These are phyloP conservation scores for Alethe castanea DNA, from an alignment of 2,113 vertebrate genomes.

Conservation along the genomic window DNA sequence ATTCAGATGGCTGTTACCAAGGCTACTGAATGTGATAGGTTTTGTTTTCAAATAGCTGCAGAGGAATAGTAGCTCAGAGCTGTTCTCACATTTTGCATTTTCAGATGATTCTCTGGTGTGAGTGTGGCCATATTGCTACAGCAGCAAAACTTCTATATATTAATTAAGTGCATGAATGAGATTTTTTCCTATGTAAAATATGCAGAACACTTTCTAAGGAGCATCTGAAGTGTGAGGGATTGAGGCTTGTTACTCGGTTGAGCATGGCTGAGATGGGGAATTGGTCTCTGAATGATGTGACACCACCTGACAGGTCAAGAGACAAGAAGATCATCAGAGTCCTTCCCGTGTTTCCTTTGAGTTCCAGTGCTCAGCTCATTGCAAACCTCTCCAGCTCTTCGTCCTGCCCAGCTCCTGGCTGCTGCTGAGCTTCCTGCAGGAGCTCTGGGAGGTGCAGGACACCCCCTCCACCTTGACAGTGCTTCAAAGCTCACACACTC, in stretches of 20 bases:
- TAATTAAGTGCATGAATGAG: not conserved
- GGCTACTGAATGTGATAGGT: not conserved
- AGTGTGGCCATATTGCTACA: not conserved
- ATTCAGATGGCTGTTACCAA: not conserved
- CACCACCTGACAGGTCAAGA: not conserved
- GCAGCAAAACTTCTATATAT: not conserved
- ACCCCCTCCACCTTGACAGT: not conserved
- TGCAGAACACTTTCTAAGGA: not conserved
- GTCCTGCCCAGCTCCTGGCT: not conserved
- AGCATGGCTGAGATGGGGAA: not conserved
- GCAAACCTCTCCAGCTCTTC: not conserved
- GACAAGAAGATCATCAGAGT: not conserved
- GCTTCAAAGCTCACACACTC: not conserved
- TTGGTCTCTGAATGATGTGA: not conserved
- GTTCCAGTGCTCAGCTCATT: not conserved
- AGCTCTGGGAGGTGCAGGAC: not conserved
- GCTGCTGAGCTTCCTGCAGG: accelerated
- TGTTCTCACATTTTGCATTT: not conserved
- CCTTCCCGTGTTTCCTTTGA: accelerated
- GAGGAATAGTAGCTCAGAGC: not conserved
- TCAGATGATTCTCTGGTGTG: not conserved
- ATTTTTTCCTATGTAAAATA: not conserved
- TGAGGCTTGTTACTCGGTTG: not conserved
- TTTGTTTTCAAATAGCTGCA: not conserved
- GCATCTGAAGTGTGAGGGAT: not conserved